Percentiles rank a stretch among this genome's conserved stretches.
Conservation (phyloP, 2,113 vertebrate species). For the Guaruba guarouba region DNA sequence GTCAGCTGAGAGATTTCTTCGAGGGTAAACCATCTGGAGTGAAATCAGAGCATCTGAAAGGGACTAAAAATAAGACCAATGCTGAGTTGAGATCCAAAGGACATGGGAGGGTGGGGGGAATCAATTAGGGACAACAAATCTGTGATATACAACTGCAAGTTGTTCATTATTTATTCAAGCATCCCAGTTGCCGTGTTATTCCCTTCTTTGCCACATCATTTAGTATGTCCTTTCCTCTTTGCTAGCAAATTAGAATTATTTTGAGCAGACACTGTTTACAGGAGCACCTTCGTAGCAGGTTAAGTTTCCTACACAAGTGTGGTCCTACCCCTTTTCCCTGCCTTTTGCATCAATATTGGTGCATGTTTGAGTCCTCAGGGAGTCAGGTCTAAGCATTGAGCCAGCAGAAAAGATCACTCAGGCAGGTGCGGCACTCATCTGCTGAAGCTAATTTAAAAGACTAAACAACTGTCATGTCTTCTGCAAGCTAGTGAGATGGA, state of each 20-base stretch:
- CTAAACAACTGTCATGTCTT: not conserved
- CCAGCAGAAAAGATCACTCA: not conserved
- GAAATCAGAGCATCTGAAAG: conserved; percentile 95
- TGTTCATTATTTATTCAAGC: not conserved
- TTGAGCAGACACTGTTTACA: not conserved
- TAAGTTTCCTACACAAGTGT: not conserved
- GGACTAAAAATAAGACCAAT: conserved; percentile 77
- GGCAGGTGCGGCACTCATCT: not conserved
- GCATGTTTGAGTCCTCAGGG: not conserved
- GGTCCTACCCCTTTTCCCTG: not conserved
- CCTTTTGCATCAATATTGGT: not conserved
- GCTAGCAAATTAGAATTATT: not conserved
- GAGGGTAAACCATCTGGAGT: conserved; percentile 97
- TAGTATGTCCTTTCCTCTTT: not conserved
- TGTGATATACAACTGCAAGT: not conserved
- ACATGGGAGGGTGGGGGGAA: not conserved
- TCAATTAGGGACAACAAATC: not conserved
- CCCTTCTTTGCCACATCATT: not conserved
- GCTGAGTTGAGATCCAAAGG: not conserved
- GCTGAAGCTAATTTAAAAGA: not conserved
- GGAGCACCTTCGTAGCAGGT: not conserved
- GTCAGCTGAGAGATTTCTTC: conserved; percentile 96
- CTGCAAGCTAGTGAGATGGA: not conserved
- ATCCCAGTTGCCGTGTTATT: not conserved
- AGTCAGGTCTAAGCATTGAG: not conserved